A percentile compares a stretch with the other conserved stretches of the same genome.
phyloP scores from a whole-genome alignment of 2,113 vertebrate genomes.

The Apodemus speciosus region DNA sequence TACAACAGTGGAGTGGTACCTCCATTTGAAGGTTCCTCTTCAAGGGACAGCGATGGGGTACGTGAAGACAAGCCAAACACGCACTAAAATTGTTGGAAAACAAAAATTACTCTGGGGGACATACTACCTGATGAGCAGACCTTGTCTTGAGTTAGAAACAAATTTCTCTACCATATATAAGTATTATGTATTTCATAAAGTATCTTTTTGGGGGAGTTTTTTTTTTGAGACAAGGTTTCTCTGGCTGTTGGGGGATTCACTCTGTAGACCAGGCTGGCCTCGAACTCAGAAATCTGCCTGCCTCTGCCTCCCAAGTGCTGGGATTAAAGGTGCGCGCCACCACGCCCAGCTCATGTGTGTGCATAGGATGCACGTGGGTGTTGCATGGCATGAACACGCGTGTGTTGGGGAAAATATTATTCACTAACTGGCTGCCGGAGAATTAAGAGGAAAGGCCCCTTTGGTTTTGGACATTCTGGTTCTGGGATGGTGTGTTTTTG shows the following conservation, averaged over 20 bases:
- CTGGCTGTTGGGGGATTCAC: not conserved
- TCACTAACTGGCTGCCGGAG: not conserved
- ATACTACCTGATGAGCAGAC: not conserved
- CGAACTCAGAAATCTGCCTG: not conserved
- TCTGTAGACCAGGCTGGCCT: not conserved
- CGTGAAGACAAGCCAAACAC: not conserved
- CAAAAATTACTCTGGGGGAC: not conserved
- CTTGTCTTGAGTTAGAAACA: constrained; percentile 16
- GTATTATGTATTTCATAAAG: not conserved
- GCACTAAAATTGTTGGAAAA: not conserved
- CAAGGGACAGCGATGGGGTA: not conserved
- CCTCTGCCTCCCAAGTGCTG: not conserved
- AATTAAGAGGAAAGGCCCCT: not conserved
- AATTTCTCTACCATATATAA: not conserved
- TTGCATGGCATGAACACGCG: not conserved
- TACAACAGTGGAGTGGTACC: not conserved
- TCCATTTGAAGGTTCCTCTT: not conserved
- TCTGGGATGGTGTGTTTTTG: not conserved
- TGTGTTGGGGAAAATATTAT: not conserved
- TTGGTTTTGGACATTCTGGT: constrained; percentile 21
- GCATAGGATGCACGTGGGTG: not conserved
- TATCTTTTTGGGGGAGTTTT: not conserved
- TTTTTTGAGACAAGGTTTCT: not conserved
- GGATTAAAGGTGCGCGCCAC: not conserved
- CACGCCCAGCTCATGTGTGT: not conserved